Percentiles rank a stretch among this genome's conserved stretches.
These are phyloP conservation scores for Agonopterix heracliana DNA, from an alignment of 2,888 invertebrate species.

Conservation along the genomic window DNA sequence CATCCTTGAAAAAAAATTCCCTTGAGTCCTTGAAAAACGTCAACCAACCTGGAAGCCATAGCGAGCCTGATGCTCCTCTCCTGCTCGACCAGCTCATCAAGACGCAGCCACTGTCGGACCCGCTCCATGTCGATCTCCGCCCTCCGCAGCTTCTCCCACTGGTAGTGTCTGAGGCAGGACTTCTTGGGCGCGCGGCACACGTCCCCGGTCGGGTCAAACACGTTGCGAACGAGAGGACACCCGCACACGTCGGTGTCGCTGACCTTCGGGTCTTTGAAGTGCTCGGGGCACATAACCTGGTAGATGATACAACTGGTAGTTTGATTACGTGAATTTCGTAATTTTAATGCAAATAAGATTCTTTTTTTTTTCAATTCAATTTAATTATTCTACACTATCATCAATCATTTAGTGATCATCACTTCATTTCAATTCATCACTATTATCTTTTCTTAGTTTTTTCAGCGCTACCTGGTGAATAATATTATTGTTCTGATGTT, in stretches of 20 bases:
- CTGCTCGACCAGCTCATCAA: conserved; percentile 96
- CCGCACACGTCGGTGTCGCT: conserved; percentile 93
- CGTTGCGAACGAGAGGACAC: conserved; percentile 89
- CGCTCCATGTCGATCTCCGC: conserved; percentile 97
- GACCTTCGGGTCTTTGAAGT: conserved; percentile 95
- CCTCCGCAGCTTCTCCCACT: conserved; percentile 95
- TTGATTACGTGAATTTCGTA: too few species aligned
- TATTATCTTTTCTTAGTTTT: too few species aligned
- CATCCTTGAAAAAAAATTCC: conserved; percentile 89
- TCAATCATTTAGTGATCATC: too few species aligned
- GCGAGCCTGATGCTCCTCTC: conserved; percentile 89
- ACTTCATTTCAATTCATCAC: too few species aligned
- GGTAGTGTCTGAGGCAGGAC: conserved; percentile 92
- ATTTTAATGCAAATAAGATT: too few species aligned
- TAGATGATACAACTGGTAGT: background rate
- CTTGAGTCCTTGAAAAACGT: conserved; percentile 87
- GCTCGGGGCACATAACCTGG: conserved; percentile 94
- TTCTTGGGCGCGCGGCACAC: conserved; percentile 93
- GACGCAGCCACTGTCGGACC: conserved; percentile 93
- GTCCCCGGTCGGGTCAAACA: conserved; percentile 89
- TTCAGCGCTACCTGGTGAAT: too few species aligned
- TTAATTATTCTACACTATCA: too few species aligned
- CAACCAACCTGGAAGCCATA: conserved; percentile 70
- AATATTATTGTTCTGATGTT: too few species aligned
- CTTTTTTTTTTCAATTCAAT: too few species aligned